phyloP scores from a whole-genome alignment of 2,888 invertebrate genomes.

The Hedya salicella region DNA sequence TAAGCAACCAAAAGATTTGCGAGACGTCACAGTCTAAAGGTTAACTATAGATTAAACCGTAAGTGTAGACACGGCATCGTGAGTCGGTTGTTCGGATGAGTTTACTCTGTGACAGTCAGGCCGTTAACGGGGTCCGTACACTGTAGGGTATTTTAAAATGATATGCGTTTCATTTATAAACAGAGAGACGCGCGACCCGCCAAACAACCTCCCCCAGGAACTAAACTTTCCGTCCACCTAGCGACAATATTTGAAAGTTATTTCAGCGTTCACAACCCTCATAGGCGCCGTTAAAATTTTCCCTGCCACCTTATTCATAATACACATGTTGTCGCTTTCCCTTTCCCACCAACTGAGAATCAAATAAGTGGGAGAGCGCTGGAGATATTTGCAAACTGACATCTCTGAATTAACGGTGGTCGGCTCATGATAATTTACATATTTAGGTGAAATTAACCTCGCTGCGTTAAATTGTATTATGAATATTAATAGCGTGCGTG shows the following conservation, averaged over 20 bases:
- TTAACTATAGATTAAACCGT: neutral
- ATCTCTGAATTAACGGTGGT: conserved; percentile 83
- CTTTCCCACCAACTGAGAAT: conserved; percentile 53
- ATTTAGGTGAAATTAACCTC: conserved; percentile 86
- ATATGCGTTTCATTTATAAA: conserved; percentile 82
- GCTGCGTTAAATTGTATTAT: conserved; percentile 84
- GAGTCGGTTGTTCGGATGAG: neutral
- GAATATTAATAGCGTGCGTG: conserved; percentile 81
- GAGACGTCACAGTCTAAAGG: conserved; percentile 48
- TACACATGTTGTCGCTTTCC: conserved; percentile 67
- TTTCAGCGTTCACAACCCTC: conserved; percentile 85
- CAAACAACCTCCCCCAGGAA: conserved; percentile 80
- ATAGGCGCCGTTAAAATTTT: conserved; percentile 85
- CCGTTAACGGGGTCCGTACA: conserved; percentile 56
- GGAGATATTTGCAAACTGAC: conserved; percentile 80
- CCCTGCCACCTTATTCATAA: conserved; percentile 84
- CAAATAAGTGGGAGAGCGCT: conserved; percentile 56
- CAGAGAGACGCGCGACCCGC: conserved; percentile 75
- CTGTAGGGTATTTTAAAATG: conserved; percentile 72
- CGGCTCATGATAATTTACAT: conserved; percentile 86
- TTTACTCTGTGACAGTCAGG: conserved; percentile 49
- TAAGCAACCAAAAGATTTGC: conserved; percentile 43
- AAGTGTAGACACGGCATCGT: conserved; percentile 42
- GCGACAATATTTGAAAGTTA: conserved; percentile 86
- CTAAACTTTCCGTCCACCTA: conserved; percentile 83